Evolutionary conservation across 2,113 vertebrate genomes (phyloP), one percentile per base, ranked within the genome.

Genomic region (Strix aluco): DNA sequence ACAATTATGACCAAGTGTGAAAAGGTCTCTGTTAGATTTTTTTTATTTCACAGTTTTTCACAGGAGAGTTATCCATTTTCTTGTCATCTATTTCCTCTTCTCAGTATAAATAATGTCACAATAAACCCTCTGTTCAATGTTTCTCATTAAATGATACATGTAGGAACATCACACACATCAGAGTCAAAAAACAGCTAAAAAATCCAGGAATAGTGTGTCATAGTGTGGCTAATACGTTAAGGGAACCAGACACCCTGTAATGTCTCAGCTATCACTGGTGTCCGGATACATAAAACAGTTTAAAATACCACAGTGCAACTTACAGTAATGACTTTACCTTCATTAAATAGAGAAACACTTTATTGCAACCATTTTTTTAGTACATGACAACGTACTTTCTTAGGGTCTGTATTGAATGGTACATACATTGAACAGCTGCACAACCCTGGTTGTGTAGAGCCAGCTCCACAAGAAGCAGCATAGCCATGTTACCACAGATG

Each of bases 41-140:
- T 81, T 19, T 85, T 42, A 59, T 70, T 90, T 84, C 81, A 77
- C 7, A 51, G n/a, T 86, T 84, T 88, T 90, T 89, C 57, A 72
- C 54, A 66, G 58, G 71, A 7, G 26, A 91, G 46, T 90, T 94
- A 89, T 58, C 42, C 25, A 62, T 79, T 95, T 95, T 87, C 83
- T 85, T 80, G 69, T 92, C 69, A 66, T 92, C 70, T 59, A 22
- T 92, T 96, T 97, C 83, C 65, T 81, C 58, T 87, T 87, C 52
- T 75, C 70, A 70, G 20, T 61, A 87, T 36, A 94, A 94, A 92
- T 61, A 86, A 77, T 6, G 2, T 65, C 62, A 78, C 61, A 81
- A 65, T 75, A 94, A 88, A 52, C 32, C 36, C 52, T 89, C 65
- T 86, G 66, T 70, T 79, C 44, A 69, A 6, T 49, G 47, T 85